These are phyloP conservation scores for Peromyscus californicus DNA, from an alignment of 2,113 vertebrate species.

Conservation along the genomic window DNA sequence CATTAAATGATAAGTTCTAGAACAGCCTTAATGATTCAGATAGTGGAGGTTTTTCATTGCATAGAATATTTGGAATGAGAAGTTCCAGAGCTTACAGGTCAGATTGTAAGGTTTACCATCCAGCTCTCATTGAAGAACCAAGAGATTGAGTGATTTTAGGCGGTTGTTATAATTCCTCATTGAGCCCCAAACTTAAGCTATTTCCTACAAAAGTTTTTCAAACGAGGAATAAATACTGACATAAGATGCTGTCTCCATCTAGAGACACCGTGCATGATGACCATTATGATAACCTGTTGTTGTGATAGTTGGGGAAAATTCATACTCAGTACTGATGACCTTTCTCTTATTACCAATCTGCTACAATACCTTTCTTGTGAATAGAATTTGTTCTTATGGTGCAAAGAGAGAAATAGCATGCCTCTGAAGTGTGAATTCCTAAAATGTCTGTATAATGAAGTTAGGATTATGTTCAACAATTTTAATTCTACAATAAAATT, in stretches of 20 bases:
- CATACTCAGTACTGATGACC: background rate
- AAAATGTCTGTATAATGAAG: background rate
- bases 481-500: background rate
- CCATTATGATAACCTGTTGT: conserved; percentile 3
- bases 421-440: background rate
- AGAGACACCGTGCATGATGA: background rate
- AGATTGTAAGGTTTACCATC: background rate
- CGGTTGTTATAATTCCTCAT: conserved; percentile 8
- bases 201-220: conserved; percentile 22
- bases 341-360: background rate
- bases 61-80: background rate
- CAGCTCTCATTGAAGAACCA: background rate
- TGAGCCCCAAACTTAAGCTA: background rate
- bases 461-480: background rate
- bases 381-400: background rate
- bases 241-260: background rate
- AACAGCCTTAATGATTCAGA: conserved; percentile 38
- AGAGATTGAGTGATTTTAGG: background rate
- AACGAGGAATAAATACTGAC: background rate
- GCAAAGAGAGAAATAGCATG: background rate
- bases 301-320: conserved; percentile 19
- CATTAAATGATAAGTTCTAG: conserved; percentile 12
- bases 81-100: background rate
- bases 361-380: background rate
- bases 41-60: background rate